Conservation (phyloP, 2,888 invertebrate genomes). For the Rapana venosa region DNA sequence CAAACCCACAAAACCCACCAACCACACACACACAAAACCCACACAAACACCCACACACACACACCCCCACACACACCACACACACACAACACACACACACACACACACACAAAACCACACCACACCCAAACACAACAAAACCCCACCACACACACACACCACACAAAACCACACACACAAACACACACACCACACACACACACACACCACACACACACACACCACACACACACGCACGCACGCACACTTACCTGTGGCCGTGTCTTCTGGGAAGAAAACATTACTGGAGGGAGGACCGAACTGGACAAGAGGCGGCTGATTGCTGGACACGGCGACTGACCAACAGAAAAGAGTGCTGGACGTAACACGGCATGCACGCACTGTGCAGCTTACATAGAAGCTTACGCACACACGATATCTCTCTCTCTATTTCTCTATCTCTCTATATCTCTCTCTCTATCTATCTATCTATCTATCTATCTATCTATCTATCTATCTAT, state of each 20-base stretch:
- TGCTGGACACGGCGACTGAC: background rate
- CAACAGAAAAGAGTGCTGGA: background rate
- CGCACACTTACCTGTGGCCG: background rate
- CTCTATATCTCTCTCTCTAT: no score
- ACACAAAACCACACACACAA: background rate
- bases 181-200: background rate
- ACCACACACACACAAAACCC: no score
- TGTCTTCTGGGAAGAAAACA: background rate
- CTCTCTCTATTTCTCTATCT: no score
- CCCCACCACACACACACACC: background rate
- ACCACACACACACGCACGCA: background rate
- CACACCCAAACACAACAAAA: background rate
- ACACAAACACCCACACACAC: no score
- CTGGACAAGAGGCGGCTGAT: background rate
- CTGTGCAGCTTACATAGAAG: background rate
- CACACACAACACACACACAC: background rate
- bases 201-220: background rate
- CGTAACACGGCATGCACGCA: background rate
- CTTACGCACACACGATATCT: background rate
- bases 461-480: no score
- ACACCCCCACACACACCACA: no score
- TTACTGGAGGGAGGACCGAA: background rate
- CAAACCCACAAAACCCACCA: no score
- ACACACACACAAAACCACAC: background rate
- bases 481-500: no score